Percentiles rank a stretch among this genome's conserved stretches.
Evolutionary conservation across 2,113 vertebrate species (phyloP).

Genomic region (Nothoprocta pentlandii): DNA sequence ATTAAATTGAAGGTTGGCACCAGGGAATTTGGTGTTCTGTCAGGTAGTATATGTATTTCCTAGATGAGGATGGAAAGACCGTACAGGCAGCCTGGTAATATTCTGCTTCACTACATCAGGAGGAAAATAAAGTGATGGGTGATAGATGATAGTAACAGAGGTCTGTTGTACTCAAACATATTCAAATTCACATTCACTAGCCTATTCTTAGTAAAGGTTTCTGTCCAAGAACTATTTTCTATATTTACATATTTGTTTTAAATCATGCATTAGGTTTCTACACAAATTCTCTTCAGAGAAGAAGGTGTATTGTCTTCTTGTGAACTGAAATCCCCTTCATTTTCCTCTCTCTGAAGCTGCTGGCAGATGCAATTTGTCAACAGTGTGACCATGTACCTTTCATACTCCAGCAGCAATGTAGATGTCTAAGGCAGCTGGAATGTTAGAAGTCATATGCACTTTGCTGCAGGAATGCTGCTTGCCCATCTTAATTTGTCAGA

Average conservation of each 20-base stretch:
- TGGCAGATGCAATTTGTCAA: constrained; percentile 34
- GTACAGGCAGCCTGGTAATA: not conserved
- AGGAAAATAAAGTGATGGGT: not conserved
- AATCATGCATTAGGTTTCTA: not conserved
- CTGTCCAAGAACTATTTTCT: not conserved
- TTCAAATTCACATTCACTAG: not conserved
- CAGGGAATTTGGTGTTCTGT: constrained; percentile 43
- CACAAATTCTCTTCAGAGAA: not conserved
- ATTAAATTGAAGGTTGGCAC: constrained; percentile 70
- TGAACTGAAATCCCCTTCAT: not conserved
- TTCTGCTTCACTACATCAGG: constrained; percentile 27
- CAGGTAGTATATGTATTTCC: constrained; percentile 22
- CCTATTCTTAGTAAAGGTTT: not conserved
- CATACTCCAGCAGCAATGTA: not conserved
- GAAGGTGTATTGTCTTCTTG: not conserved
- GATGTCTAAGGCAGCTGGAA: not conserved
- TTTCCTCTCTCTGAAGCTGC: not conserved
- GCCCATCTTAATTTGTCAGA: not conserved
- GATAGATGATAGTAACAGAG: no score
- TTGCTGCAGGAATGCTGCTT: not conserved
- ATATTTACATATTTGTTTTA: constrained; percentile 7
- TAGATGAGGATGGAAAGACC: constrained; percentile 15
- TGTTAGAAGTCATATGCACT: not conserved
- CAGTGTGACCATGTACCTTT: not conserved
- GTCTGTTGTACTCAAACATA: not conserved